A percentile compares a stretch with the other conserved stretches of the same genome.
These are phyloP conservation scores for Drosophila gaucha DNA, from an alignment of 2,888 invertebrate genomes.

Conservation along the genomic window DNA sequence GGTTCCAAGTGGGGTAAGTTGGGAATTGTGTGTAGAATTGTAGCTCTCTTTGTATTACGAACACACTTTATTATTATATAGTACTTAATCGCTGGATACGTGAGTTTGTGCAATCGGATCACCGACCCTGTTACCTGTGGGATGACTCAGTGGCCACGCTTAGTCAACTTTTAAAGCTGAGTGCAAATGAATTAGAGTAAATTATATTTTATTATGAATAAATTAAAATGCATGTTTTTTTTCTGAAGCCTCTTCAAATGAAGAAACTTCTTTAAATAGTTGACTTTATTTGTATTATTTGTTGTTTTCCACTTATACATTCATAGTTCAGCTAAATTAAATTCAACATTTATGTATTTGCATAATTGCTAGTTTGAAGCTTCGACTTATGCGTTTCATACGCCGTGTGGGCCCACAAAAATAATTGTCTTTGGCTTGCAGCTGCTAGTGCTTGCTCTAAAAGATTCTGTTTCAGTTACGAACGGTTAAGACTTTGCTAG, in stretches of 20 bases:
- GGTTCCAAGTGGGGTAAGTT: conserved; percentile 97
- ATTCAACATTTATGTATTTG: conserved; percentile 62
- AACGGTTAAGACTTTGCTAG: conserved; percentile 13
- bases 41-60: neutral
- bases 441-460: conserved; percentile 37
- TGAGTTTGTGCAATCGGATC: conserved; percentile 92
- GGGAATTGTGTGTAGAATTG: neutral
- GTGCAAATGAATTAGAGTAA: neutral
- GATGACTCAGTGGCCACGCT: conserved; percentile 42
- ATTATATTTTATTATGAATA: neutral
- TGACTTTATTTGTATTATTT: conserved; percentile 55
- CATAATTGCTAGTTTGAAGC: conserved; percentile 30
- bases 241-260: conserved; percentile 46
- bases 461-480: conserved; percentile 10
- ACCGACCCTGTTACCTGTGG: conserved; percentile 85
- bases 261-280: conserved; percentile 55
- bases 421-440: conserved; percentile 35
- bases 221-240: conserved; percentile 5
- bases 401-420: conserved; percentile 21
- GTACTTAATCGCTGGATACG: conserved; percentile 96
- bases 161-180: conserved; percentile 3
- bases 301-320: conserved; percentile 43
- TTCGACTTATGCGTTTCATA: conserved; percentile 8
- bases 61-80: conserved; percentile 65
- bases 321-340: conserved; percentile 54